These are phyloP conservation scores for Rhadina sibilatrix DNA, from an alignment of 2,113 vertebrate genomes.

Conservation along the genomic window DNA sequence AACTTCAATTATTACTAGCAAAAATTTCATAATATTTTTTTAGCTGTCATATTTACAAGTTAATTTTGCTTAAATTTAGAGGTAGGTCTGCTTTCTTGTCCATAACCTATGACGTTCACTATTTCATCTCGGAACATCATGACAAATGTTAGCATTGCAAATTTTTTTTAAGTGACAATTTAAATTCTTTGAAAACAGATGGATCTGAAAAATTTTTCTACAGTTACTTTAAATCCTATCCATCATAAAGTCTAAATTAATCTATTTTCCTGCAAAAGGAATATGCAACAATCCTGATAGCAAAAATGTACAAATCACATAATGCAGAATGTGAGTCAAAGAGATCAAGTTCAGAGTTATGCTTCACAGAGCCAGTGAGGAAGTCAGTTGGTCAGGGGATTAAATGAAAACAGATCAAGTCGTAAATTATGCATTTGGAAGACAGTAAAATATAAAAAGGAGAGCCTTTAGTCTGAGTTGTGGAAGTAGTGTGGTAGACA, in stretches of 20 bases:
- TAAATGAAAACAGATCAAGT: not conserved
- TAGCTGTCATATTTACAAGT: not conserved
- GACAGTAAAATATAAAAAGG: not conserved
- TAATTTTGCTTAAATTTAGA: not conserved
- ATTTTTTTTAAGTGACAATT: not conserved
- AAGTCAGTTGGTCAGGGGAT: not conserved
- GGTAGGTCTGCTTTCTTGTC: not conserved
- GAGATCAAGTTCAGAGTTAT: not conserved
- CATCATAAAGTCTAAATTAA: not conserved
- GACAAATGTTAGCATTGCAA: not conserved
- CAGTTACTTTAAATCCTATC: not conserved
- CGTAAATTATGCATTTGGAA: not conserved
- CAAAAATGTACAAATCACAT: not conserved
- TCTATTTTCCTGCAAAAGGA: not conserved
- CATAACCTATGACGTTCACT: not conserved
- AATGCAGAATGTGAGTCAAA: not conserved
- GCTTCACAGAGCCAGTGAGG: not conserved
- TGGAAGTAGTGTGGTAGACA: not conserved
- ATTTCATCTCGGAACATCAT: not conserved
- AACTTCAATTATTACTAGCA: not conserved
- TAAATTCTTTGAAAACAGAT: conserved; percentile 32
- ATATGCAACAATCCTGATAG: not conserved
- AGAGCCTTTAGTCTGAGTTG: not conserved
- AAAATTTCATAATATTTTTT: not conserved
- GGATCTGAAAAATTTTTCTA: not conserved